These are phyloP conservation scores for Callinectes sapidus DNA, from an alignment of 2,888 invertebrate species.

Conservation along the genomic window DNA sequence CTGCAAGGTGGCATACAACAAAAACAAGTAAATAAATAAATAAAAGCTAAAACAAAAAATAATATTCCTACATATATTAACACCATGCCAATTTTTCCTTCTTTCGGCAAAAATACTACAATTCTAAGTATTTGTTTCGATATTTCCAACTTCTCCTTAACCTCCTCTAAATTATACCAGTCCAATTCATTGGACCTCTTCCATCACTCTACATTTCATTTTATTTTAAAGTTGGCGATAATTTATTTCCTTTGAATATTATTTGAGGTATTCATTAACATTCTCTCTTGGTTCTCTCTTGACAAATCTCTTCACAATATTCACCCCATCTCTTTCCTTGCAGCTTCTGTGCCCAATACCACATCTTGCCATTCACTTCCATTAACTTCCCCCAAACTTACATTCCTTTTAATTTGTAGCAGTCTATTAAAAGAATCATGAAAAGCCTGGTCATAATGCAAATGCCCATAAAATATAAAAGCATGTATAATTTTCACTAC, in stretches of 20 bases:
- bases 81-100: background rate
- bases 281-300: background rate
- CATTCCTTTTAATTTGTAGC: background rate
- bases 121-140: background rate
- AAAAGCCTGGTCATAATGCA: background rate
- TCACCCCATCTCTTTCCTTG: background rate
- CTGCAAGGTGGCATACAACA: background rate
- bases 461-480: background rate
- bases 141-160: background rate
- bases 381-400: background rate
- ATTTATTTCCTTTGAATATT: too few species aligned
- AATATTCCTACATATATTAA: background rate
- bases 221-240: background rate
- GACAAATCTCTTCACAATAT: background rate
- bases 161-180: background rate
- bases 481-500: background rate
- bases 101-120: background rate
- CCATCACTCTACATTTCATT: background rate
- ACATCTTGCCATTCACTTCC: background rate
- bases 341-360: background rate
- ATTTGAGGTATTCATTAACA: background rate
- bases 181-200: background rate
- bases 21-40: background rate
- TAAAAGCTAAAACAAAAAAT: background rate
- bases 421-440: background rate